Percentiles rank a stretch among this genome's conserved stretches.
These are phyloP conservation scores for Tapirus indicus DNA, from an alignment of 2,797 vertebrate genomes.

Conservation along the genomic window DNA sequence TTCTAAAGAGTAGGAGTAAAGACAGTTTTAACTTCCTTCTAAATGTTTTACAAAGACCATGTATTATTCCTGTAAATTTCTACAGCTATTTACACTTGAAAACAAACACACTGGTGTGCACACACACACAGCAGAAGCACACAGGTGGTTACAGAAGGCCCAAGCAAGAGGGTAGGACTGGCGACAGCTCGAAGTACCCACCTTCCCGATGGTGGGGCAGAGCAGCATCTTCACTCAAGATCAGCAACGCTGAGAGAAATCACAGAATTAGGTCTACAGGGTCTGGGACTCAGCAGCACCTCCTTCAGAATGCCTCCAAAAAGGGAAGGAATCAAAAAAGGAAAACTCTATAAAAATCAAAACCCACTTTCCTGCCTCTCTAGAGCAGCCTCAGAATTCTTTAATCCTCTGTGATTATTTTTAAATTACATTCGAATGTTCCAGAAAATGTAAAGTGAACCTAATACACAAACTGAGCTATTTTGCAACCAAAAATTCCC, in stretches of 20 bases:
- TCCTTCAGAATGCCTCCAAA: not conserved
- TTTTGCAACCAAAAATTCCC: not conserved
- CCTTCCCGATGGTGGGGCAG: not conserved
- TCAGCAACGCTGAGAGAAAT: not conserved
- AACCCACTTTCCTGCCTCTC: not conserved
- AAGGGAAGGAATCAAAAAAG: not conserved
- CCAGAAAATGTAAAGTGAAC: conserved; percentile 55
- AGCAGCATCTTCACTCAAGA: not conserved
- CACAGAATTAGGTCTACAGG: not conserved
- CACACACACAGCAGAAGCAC: not conserved
- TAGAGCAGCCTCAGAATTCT: not conserved
- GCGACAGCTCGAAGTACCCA: accelerated
- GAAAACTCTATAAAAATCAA: conserved; percentile 56
- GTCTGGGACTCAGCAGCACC: not conserved
- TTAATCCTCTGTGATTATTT: conserved; percentile 38
- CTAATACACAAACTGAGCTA: not conserved
- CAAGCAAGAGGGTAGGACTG: not conserved
- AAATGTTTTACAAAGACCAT: not conserved
- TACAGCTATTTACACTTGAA: not conserved
- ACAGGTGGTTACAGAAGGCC: not conserved
- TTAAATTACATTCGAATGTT: conserved; percentile 26
- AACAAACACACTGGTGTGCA: not conserved
- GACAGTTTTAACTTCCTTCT: conserved; percentile 34
- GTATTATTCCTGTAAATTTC: not conserved
- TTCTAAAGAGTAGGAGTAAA: not conserved